Conservation (phyloP, 2,888 invertebrate genomes). For the Ephialtes manifestator region DNA sequence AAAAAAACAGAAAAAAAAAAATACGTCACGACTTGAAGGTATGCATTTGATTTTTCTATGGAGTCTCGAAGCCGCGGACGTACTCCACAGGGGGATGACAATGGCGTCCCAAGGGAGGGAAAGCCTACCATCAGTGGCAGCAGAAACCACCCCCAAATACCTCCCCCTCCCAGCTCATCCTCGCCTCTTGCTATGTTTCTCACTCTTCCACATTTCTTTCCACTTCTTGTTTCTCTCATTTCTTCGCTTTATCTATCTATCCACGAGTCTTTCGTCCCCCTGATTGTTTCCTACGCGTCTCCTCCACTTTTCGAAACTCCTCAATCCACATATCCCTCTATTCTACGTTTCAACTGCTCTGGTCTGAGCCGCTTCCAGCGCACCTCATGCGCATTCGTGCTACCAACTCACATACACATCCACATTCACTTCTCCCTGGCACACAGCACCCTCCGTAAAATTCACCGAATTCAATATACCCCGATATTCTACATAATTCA, state of each 20-base stretch:
- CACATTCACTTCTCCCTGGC: slow-evolving; percentile 53
- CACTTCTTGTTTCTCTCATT: slow-evolving; percentile 16
- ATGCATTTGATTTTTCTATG: slow-evolving; percentile 84
- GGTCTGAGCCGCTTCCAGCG: slow-evolving; percentile 63
- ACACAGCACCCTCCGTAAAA: slow-evolving; percentile 86
- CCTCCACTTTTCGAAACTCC: slow-evolving; percentile 76
- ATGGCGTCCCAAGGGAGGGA: slow-evolving; percentile 83
- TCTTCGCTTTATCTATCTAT: slow-evolving; percentile 32
- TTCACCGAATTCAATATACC: slow-evolving; percentile 84
- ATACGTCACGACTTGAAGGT: slow-evolving; percentile 77
- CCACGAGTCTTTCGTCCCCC: slow-evolving; percentile 73
- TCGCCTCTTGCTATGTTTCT: slow-evolving; percentile 62
- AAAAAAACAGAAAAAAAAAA: slow-evolving; percentile 22
- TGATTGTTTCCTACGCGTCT: slow-evolving; percentile 84
- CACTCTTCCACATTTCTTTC: slow-evolving; percentile 61
- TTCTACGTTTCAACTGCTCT: slow-evolving; percentile 55
- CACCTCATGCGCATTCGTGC: slow-evolving; percentile 70
- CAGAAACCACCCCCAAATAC: slow-evolving; percentile 71
- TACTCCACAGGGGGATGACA: slow-evolving; percentile 83
- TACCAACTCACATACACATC: slow-evolving; percentile 44
- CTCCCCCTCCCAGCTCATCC: slow-evolving; percentile 23
- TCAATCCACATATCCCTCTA: slow-evolving; percentile 67
- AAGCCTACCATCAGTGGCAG: slow-evolving; percentile 80
- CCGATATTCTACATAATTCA: slow-evolving; percentile 85
- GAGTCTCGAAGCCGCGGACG: slow-evolving; percentile 79